These are phyloP conservation scores for Cheiracanthium punctorium DNA, from an alignment of 2,888 invertebrate genomes.

Conservation along the genomic window DNA sequence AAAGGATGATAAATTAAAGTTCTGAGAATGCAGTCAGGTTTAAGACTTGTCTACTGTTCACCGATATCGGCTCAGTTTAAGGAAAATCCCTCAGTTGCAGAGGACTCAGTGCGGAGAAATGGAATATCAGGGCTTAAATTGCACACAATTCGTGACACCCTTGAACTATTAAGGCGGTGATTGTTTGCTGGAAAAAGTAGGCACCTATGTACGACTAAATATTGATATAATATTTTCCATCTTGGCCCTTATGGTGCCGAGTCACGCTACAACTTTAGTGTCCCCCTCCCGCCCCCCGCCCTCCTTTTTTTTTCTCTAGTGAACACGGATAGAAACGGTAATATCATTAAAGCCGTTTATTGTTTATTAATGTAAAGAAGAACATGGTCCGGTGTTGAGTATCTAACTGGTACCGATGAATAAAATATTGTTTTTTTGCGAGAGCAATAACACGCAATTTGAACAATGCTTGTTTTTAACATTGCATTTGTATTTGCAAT, in stretches of 20 bases:
- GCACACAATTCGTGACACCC: conserved; percentile 60
- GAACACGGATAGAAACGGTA: conserved; percentile 51
- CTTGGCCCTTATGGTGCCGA: conserved; percentile 33
- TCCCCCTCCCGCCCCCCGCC: too few relatives aligned
- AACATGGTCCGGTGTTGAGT: conserved; percentile 30
- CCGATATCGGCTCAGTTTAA: conserved; percentile 1
- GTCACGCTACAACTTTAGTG: conserved; percentile 37
- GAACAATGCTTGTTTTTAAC: conserved; percentile 23
- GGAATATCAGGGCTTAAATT: conserved; percentile 22
- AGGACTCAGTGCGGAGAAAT: conserved; percentile 17
- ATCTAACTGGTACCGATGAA: conserved; percentile 64
- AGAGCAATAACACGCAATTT: conserved; percentile 39
- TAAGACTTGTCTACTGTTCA: too few relatives aligned
- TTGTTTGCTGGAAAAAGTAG: conserved; percentile 66
- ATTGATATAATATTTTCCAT: conserved; percentile 65
- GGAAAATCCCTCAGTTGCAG: conserved; percentile 22
- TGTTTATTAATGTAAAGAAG: conserved; percentile 67
- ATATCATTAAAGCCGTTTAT: conserved; percentile 66
- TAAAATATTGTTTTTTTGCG: conserved; percentile 60
- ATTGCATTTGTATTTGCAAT: not conserved
- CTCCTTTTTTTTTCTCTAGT: too few relatives aligned
- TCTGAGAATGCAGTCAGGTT: too few relatives aligned
- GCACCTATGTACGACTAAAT: conserved; percentile 65
- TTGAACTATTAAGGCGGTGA: conserved; percentile 61
- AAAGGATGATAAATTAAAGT: too few relatives aligned